A percentile compares a stretch with the other conserved stretches of the same genome.
These are phyloP conservation scores for Sternarchorhynchus goeldii DNA, from an alignment of 2,797 vertebrate genomes.

Conservation along the genomic window DNA sequence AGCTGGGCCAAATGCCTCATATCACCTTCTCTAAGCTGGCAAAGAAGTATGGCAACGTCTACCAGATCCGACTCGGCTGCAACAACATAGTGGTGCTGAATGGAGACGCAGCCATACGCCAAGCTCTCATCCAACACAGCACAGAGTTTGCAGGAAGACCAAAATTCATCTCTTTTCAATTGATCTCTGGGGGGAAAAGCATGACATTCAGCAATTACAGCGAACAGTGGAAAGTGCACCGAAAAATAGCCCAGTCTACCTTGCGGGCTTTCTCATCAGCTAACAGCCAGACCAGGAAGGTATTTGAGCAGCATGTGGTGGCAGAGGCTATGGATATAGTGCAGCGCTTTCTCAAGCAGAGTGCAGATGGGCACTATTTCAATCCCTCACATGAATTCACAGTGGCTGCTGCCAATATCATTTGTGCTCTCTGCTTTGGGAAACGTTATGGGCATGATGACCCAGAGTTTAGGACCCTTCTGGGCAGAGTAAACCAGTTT, in stretches of 20 bases:
- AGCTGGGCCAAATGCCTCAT: slow-evolving; percentile 85
- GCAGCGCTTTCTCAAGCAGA: slow-evolving; percentile 68
- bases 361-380: slow-evolving; percentile 68
- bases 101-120: slow-evolving; percentile 72
- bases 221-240: slow-evolving; percentile 79
- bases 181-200: slow-evolving; percentile 83
- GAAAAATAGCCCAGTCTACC: slow-evolving; percentile 79
- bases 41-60: slow-evolving; percentile 80
- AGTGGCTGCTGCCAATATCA: slow-evolving; percentile 89
- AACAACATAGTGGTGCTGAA: slow-evolving; percentile 83
- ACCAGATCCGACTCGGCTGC: slow-evolving; percentile 81
- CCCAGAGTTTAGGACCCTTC: slow-evolving; percentile 84
- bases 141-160: slow-evolving; percentile 84
- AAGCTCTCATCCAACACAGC: slow-evolving; percentile 78
- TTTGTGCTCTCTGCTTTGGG: slow-evolving; percentile 96
- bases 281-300: slow-evolving; percentile 71
- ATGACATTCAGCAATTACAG: slow-evolving; percentile 79
- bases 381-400: slow-evolving; percentile 74
- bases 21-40: slow-evolving; percentile 77
- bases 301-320: slow-evolving; percentile 78
- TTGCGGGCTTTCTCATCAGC: slow-evolving; percentile 79
- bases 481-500: slow-evolving; percentile 84
- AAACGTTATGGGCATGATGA: slow-evolving; percentile 87
- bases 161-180: slow-evolving; percentile 81
- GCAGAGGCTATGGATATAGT: slow-evolving; percentile 79